A percentile compares a stretch with the other conserved stretches of the same genome.
phyloP scores from a whole-genome alignment of 2,888 invertebrate species.

The Matsumyia berberina region DNA sequence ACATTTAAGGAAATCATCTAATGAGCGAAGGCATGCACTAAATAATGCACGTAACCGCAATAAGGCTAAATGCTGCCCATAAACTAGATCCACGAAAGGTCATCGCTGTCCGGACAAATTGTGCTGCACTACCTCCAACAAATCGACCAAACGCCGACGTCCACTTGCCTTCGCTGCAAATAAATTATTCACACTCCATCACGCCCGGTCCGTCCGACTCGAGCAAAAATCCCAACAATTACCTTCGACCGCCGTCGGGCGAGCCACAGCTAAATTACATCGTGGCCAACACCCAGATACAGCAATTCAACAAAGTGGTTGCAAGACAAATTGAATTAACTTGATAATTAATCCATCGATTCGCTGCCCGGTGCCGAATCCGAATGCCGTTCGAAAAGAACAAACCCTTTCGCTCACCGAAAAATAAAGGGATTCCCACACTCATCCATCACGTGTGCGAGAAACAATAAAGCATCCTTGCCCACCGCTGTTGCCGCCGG shows the following conservation, averaged over 20 bases:
- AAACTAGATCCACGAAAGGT: no score
- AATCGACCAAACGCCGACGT: no score
- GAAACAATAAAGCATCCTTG: conserved; percentile 68
- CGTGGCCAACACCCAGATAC: conserved; percentile 35
- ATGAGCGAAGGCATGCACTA: no score
- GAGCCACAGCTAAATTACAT: conserved; percentile 46
- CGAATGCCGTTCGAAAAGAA: conserved; percentile 8
- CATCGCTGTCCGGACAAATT: no score
- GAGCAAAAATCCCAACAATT: conserved; percentile 30
- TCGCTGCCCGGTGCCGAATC: conserved; percentile 20
- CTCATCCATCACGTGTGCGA: conserved; percentile 68
- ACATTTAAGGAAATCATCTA: no score
- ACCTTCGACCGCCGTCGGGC: conserved; percentile 19
- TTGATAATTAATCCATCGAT: conserved; percentile 73
- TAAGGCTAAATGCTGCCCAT: no score
- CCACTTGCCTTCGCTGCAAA: background rate
- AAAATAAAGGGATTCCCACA: conserved; percentile 41
- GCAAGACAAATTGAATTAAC: conserved; percentile 74
- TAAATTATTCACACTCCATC: conserved; percentile 33
- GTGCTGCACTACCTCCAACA: background rate
- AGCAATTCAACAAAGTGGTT: conserved; percentile 68
- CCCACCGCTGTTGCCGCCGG: background rate
- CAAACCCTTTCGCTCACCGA: conserved; percentile 29
- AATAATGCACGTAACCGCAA: no score
- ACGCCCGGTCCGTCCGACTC: background rate